These are phyloP conservation scores for Felis chaus DNA, from an alignment of 2,113 vertebrate species.

Conservation along the genomic window DNA sequence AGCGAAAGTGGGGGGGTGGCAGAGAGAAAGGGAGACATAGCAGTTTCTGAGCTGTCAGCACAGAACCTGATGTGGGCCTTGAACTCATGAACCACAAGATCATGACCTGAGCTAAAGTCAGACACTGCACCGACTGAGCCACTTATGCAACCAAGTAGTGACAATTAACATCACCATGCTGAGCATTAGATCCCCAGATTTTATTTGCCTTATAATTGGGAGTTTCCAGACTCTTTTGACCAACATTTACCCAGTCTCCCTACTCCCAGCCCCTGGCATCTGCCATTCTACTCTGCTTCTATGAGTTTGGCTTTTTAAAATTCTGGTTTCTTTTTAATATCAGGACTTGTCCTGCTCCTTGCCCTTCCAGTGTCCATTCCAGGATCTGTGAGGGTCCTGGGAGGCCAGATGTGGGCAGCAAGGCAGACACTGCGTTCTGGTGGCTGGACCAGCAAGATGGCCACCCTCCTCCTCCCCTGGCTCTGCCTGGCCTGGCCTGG, in stretches of 20 bases:
- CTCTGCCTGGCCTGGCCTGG: too few species aligned
- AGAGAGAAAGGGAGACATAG: too few species aligned
- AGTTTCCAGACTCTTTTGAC: not conserved
- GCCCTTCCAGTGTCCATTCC: not conserved
- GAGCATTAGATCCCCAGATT: not conserved
- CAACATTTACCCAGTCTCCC: not conserved
- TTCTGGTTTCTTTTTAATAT: not conserved
- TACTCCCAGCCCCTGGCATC: too few species aligned
- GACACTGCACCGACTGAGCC: too few species aligned
- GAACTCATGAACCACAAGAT: too few species aligned
- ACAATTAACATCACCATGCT: not conserved
- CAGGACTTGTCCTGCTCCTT: not conserved
- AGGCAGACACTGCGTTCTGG: accelerated
- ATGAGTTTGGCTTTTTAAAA: not conserved
- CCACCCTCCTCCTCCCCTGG: too few species aligned
- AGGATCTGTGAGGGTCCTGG: too few species aligned
- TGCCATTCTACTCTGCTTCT: not conserved
- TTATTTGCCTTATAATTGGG: not conserved
- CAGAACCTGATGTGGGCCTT: too few species aligned
- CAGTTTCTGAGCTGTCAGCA: too few species aligned
- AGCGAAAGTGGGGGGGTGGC: too few species aligned
- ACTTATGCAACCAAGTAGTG: not conserved
- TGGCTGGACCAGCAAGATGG: not conserved
- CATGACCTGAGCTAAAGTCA: too few species aligned
- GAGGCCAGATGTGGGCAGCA: too few species aligned